These are phyloP conservation scores for Tupiocoris notatus DNA, from an alignment of 2,888 invertebrate species.

Conservation along the genomic window DNA sequence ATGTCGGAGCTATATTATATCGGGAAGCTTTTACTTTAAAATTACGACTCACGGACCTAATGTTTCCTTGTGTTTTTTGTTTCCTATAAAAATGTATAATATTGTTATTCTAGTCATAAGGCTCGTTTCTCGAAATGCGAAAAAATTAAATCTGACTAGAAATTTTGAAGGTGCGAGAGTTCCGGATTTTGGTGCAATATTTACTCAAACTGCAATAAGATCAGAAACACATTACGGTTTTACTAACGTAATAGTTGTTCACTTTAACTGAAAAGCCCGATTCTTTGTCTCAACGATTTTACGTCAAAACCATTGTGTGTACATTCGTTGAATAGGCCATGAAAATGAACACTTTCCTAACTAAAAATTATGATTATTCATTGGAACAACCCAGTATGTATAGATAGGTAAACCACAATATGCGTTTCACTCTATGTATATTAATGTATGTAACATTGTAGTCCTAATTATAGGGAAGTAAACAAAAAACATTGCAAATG, in stretches of 20 bases:
- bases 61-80: neutral
- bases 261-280: too few relatives aligned
- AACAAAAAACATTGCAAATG: slow-evolving; percentile 48
- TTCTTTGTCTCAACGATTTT: too few relatives aligned
- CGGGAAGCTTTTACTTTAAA: neutral
- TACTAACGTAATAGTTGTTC: too few relatives aligned
- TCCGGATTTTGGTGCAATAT: too few relatives aligned
- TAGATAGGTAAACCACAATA: slow-evolving; percentile 47
- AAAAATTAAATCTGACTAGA: slow-evolving; percentile 1
- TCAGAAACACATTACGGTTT: too few relatives aligned
- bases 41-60: neutral
- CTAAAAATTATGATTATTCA: slow-evolving; percentile 33
- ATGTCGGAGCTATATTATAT: neutral
- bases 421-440: slow-evolving; percentile 48
- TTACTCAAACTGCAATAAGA: too few relatives aligned
- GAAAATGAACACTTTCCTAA: slow-evolving; percentile 39
- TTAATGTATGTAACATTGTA: slow-evolving; percentile 48
- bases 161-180: too few relatives aligned
- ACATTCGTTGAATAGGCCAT: slow-evolving; percentile 27
- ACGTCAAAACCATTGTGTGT: slow-evolving; percentile 43
- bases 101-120: slow-evolving; percentile 28
- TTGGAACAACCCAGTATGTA: slow-evolving; percentile 48
- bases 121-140: neutral
- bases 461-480: slow-evolving; percentile 46
- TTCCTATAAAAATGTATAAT: neutral